Conservation (phyloP, 92 coral and sea anemone genomes). For the Phenganax subtilis region DNA sequence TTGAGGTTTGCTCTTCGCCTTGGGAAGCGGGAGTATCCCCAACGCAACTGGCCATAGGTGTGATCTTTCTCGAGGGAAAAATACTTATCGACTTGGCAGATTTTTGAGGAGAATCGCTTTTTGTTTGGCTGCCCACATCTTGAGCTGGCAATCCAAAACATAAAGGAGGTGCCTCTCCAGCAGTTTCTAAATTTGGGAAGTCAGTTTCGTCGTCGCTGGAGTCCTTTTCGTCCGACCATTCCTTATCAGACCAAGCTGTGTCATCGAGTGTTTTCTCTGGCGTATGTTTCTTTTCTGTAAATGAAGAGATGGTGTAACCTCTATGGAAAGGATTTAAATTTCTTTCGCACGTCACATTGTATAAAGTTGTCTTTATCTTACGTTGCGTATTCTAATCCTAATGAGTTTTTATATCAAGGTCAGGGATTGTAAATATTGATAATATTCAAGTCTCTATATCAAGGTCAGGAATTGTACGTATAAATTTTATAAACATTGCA, state of each 20-base stretch:
- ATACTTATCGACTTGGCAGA: background rate
- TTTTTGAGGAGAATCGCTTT: slow-evolving; percentile 15
- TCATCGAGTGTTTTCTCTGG: background rate
- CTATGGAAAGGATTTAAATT: no score
- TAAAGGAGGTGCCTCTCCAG: slow-evolving; percentile 47
- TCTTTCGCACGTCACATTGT: no score
- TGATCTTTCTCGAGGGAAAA: slow-evolving; percentile 10
- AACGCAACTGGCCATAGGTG: background rate
- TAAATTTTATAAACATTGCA: background rate
- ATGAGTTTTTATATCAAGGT: background rate
- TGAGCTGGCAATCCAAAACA: slow-evolving; percentile 87
- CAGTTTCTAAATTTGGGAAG: slow-evolving; percentile 35
- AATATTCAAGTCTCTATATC: no score
- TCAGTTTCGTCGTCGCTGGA: slow-evolving; percentile 26
- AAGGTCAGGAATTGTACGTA: background rate
- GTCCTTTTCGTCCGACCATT: slow-evolving; percentile 27
- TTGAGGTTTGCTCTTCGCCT: background rate
- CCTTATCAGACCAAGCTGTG: slow-evolving; percentile 30
- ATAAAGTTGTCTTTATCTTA: no score
- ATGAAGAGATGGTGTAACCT: background rate
- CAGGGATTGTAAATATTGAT: background rate
- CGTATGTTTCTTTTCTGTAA: background rate
- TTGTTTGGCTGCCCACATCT: slow-evolving; percentile 55
- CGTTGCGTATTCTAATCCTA: background rate
- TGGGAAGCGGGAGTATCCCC: background rate